phyloP scores from a whole-genome alignment of 2,113 vertebrate species.

The Rhinolophus sinicus region DNA sequence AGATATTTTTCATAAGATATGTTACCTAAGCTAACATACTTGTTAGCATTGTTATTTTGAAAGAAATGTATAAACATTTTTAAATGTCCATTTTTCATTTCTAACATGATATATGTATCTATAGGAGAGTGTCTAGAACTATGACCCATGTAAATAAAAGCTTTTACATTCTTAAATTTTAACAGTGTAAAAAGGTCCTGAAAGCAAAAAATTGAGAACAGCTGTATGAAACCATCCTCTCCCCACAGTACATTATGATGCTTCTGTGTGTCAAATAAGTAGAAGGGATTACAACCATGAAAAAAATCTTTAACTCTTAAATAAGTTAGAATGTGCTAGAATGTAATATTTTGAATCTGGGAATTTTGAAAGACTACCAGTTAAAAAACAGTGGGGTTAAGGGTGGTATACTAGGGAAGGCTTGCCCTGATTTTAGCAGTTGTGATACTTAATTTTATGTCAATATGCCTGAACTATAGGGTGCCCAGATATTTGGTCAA shows the following conservation, averaged over 20 bases:
- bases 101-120: background rate
- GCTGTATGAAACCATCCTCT: background rate
- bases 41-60: constrained; percentile 40
- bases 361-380: background rate
- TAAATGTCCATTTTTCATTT: constrained; percentile 23
- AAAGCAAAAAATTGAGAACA: constrained; percentile 16
- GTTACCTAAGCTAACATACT: background rate
- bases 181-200: background rate
- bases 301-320: background rate
- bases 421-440: background rate
- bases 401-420: background rate
- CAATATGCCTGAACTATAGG: background rate
- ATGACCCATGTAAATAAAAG: background rate
- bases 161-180: constrained; percentile 16
- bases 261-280: background rate
- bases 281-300: constrained; percentile 23
- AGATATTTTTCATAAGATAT: constrained; percentile 34
- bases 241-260: background rate
- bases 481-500: background rate
- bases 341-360: background rate
- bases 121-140: background rate
- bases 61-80: constrained; percentile 28
- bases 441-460: background rate
- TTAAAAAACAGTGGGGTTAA: background rate
- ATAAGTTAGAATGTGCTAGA: background rate